These are phyloP conservation scores for Spilosoma lubricipeda DNA, from an alignment of 2,888 invertebrate genomes.

Conservation along the genomic window DNA sequence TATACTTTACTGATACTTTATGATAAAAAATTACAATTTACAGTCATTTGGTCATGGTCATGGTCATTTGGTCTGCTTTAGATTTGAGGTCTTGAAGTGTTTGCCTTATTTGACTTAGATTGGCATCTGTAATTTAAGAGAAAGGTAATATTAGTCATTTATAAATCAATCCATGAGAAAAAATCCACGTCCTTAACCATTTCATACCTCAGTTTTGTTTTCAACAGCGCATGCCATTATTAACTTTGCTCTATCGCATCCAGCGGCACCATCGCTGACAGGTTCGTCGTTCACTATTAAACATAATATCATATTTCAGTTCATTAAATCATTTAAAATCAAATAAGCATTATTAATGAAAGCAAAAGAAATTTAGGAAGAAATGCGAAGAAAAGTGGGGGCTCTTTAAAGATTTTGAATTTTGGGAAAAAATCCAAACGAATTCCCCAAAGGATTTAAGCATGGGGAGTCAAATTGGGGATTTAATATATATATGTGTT, in stretches of 20 bases:
- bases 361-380: too few species aligned
- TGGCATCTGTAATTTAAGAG: neutral
- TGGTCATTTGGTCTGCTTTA: neutral
- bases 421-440: too few species aligned
- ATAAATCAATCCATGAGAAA: neutral
- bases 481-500: too few species aligned
- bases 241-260: conserved; percentile 64
- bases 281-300: conserved; percentile 48
- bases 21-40: too few species aligned
- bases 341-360: too few species aligned
- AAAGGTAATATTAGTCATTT: neutral
- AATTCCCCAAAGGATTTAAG: too few species aligned
- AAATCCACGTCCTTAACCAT: neutral
- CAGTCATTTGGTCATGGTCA: too few species aligned
- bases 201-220: conserved; percentile 35
- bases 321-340: neutral
- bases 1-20: too few species aligned
- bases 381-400: too few species aligned
- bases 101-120: neutral
- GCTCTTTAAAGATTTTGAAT: too few species aligned
- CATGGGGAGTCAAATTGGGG: neutral
- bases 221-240: conserved; percentile 37
- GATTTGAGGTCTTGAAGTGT: neutral
- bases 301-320: neutral
- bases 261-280: conserved; percentile 60